A percentile compares a stretch with the other conserved stretches of the same genome.
Evolutionary conservation across 1,140 invertebrate species (phyloP).

Genomic region (Pollicipes pollicipes): DNA sequence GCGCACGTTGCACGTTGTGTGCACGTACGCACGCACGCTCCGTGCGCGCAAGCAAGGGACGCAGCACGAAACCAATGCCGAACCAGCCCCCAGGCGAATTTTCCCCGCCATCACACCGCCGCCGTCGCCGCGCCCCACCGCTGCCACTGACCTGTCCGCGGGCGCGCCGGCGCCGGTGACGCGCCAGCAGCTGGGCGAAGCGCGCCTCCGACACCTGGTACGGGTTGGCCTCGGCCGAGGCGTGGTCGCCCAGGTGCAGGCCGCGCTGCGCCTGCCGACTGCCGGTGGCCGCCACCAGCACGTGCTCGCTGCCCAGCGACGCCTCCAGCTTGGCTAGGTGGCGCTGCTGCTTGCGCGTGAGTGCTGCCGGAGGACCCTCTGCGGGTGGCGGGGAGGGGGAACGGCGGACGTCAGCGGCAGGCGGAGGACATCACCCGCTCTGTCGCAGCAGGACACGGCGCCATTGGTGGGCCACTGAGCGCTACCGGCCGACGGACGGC

Average conservation of each 20-base stretch:
- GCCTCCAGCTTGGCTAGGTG: conserved; percentile 24
- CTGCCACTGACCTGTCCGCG: not conserved
- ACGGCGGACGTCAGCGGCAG: too few relatives aligned
- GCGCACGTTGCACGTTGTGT: too few relatives aligned
- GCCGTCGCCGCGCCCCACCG: too few relatives aligned
- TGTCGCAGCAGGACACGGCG: too few relatives aligned
- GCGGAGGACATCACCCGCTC: too few relatives aligned
- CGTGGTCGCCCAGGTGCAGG: conserved; percentile 61
- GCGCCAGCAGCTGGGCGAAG: conserved; percentile 36
- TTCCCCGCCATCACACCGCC: too few relatives aligned
- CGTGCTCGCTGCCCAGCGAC: conserved; percentile 33
- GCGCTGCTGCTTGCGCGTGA: conserved; percentile 34
- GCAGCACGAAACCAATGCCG: too few relatives aligned
- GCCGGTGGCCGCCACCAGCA: conserved; percentile 30
- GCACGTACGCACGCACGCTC: too few relatives aligned
- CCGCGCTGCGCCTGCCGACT: conserved; percentile 42
- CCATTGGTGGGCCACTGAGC: too few relatives aligned
- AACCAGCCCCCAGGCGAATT: too few relatives aligned
- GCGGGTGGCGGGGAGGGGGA: conserved; percentile 14
- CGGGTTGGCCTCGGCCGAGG: conserved; percentile 48
- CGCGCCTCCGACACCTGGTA: conserved; percentile 62
- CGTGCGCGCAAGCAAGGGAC: too few relatives aligned
- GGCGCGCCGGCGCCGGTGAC: not conserved
- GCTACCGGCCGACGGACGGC: too few relatives aligned
- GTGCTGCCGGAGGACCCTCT: conserved; percentile 35